A percentile compares a stretch with the other conserved stretches of the same genome.
Conservation (phyloP, 2,888 invertebrate species). For the Cepaea hortensis region DNA sequence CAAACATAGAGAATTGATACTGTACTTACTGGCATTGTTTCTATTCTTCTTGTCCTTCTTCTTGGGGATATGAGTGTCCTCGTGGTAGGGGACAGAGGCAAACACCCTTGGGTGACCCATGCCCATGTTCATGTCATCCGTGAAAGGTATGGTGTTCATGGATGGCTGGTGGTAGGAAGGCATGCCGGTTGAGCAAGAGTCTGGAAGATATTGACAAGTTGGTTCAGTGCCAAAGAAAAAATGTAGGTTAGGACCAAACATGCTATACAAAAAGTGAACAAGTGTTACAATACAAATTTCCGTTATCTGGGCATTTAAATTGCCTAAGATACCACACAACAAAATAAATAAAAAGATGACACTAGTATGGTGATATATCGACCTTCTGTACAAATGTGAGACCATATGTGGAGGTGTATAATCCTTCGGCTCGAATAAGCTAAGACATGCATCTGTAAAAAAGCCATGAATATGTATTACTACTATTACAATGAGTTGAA, state of each 20-base stretch:
- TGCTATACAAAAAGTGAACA: no score
- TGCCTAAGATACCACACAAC: not conserved
- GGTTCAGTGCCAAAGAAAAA: not conserved
- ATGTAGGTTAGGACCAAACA: not conserved
- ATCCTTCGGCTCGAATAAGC: no score
- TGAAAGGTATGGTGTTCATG: not conserved
- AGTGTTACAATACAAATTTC: no score
- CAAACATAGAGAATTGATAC: no score
- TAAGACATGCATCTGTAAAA: no score
- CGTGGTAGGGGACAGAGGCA: not conserved
- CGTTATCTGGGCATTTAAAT: not conserved
- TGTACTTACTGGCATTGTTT: slow-evolving; percentile 21
- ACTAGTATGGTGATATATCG: no score
- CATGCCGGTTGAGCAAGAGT: not conserved
- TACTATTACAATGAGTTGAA: no score
- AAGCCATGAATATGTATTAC: no score
- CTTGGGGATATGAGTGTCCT: not conserved
- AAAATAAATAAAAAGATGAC: not conserved
- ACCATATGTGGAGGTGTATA: no score
- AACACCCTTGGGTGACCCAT: not conserved
- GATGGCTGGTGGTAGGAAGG: not conserved
- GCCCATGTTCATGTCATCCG: slow-evolving; percentile 3
- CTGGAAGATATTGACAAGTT: not conserved
- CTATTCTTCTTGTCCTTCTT: slow-evolving; percentile 16
- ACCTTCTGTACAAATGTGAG: not conserved